Evolutionary conservation across 1,140 invertebrate species (phyloP).

Genomic region (Leptinotarsa undecemlineata): DNA sequence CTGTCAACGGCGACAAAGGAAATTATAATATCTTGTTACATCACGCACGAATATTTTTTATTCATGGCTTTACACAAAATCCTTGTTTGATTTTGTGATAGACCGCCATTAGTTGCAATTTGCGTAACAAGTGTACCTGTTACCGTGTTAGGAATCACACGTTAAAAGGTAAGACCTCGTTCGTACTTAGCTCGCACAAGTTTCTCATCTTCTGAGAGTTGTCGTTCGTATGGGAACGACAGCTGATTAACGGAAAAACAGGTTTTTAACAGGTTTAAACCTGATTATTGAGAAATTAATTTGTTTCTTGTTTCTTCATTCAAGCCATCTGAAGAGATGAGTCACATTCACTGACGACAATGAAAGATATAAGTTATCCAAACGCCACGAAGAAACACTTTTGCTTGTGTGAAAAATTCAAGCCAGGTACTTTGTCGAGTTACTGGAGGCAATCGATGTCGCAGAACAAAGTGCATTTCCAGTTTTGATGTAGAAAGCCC

Average conservation of each 20-base stretch:
- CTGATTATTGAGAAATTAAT: too few species aligned
- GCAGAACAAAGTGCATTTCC: not conserved
- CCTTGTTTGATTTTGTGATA: too few species aligned
- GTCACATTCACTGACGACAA: not conserved
- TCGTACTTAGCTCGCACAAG: too few species aligned
- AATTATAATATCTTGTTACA: not conserved
- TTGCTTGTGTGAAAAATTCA: not conserved
- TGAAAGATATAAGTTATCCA: not conserved
- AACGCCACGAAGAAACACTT: not conserved
- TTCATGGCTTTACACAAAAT: not conserved
- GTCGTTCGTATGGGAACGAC: too few species aligned
- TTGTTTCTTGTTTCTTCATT: too few species aligned
- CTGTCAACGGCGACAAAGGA: slow-evolving; percentile 3
- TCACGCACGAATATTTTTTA: not conserved
- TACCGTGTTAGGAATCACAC: too few species aligned
- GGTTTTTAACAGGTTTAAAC: too few species aligned
- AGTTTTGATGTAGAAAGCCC: not conserved
- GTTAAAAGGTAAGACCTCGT: too few species aligned
- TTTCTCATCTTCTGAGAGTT: too few species aligned
- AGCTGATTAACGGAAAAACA: too few species aligned
- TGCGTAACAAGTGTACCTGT: too few species aligned
- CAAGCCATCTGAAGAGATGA: not conserved
- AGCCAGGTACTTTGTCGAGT: not conserved
- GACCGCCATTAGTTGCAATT: too few species aligned
- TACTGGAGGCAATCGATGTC: not conserved